These are phyloP conservation scores for Motacilla tschutschensis DNA, from an alignment of 2,113 vertebrate species.

Conservation along the genomic window DNA sequence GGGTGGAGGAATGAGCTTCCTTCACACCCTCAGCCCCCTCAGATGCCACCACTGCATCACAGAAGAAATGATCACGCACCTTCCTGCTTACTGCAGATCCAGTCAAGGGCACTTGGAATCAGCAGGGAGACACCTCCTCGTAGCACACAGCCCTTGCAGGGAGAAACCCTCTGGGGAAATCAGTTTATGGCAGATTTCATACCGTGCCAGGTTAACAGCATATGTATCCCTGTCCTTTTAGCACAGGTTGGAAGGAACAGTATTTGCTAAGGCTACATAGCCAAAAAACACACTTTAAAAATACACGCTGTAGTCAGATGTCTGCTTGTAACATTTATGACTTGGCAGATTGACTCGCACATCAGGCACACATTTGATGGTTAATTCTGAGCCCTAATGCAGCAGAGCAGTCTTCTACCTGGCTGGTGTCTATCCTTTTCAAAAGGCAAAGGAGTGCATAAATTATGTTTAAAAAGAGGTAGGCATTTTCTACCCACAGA, in stretches of 20 bases:
- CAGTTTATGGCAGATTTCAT: background rate
- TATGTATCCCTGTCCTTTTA: background rate
- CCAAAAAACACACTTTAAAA: background rate
- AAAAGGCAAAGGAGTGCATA: constrained; percentile 60
- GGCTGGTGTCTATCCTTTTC: constrained; percentile 58
- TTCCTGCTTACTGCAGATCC: constrained; percentile 24
- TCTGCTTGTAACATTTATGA: constrained; percentile 35
- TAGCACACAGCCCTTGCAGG: background rate
- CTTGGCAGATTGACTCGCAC: constrained; percentile 40
- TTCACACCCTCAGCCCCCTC: constrained; percentile 29
- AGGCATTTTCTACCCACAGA: constrained; percentile 55
- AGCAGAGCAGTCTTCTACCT: constrained; percentile 48
- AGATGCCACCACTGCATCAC: constrained; percentile 30
- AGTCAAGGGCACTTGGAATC: constrained; percentile 33
- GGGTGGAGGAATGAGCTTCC: background rate
- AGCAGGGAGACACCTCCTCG: background rate
- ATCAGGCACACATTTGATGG: constrained; percentile 32
- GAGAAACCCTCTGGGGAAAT: background rate
- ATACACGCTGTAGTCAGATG: background rate
- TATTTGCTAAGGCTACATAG: background rate
- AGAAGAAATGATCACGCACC: background rate
- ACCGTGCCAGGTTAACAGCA: background rate
- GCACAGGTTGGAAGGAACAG: background rate
- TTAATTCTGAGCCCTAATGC: constrained; percentile 48
- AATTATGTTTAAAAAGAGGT: constrained; percentile 60